phyloP scores from a whole-genome alignment of 2,797 vertebrate species.

The Tragopan temminckii region DNA sequence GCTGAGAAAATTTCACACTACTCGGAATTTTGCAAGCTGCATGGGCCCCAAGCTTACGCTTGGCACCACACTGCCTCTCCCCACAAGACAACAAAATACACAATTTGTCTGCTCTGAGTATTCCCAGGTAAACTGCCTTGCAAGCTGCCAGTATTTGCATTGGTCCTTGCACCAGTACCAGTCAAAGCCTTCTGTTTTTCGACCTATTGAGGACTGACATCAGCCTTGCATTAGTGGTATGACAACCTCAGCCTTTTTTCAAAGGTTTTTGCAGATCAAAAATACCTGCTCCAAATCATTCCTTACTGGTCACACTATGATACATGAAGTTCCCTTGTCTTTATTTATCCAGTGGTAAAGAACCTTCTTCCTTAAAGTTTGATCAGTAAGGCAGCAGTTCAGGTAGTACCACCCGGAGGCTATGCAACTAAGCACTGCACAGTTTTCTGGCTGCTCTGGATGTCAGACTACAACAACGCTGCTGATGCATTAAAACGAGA shows the following conservation, averaged over 20 bases:
- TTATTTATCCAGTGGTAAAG: not conserved
- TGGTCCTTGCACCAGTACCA: not conserved
- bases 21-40: not conserved
- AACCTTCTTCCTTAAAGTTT: not conserved
- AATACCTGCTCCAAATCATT: not conserved
- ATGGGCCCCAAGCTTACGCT: not conserved
- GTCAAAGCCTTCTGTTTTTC: not conserved
- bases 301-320: not conserved
- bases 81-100: not conserved
- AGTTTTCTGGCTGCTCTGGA: not conserved
- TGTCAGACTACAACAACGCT: accelerated
- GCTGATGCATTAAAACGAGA: not conserved
- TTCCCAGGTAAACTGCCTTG: not conserved
- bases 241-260: not conserved
- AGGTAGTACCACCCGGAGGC: not conserved
- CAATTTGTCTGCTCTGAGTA: not conserved
- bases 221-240: not conserved
- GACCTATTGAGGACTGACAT: not conserved
- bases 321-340: not conserved
- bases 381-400: constrained; percentile 32
- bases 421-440: not conserved
- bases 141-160: not conserved
- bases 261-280: not conserved
- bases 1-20: not conserved
- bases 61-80: not conserved